Base-by-base conservation (phyloP, 92 coral and sea anemone species). In the Porites cylindrica region DNA sequence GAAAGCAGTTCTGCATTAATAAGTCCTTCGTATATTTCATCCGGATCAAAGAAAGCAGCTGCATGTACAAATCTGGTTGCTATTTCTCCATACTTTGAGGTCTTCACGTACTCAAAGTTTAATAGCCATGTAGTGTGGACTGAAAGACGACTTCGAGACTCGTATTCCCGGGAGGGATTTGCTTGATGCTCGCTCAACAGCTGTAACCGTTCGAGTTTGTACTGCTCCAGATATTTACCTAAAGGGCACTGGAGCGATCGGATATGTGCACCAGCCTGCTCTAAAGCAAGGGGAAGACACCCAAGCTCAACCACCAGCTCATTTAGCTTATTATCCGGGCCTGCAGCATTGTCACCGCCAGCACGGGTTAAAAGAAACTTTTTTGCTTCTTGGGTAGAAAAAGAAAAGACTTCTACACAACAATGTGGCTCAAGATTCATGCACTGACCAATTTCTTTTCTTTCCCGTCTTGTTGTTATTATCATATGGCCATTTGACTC, bases 401-500 rank as follows among this genome's bases (percentile, higher is more conserved):
- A 72, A 58, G 62, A 81, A 18, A 52, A 54, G 23, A 90, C 66
- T 29, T 91, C 92, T 47, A 87, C 72, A 74, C 93, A 90, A 18
- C 61, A 32, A 29, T 67, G 77, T 19, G 77, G 56, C 17, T 86
- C 82, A 23, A 93, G 52, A 16, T 81, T 85, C 16, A 91, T 58
- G 17, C 32, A 29, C 32, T 29, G 32, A 29, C 32, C 2, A 29
- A 29, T 29, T 29, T 1, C 3, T 29, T 66, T 80, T 19, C 81
- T 84, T 54, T 95, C 94, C 67, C 98, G 88, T 74, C 98, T 87
- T n/a, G 98, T 91, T 11, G 95, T 95, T 20, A 95, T 82, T 5
- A 95, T 56, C 16, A 95, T 52, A 51, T 91, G 96, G 8, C 98
- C 98, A 1, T 73, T 47, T 77, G 83, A 79, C 9, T 61, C 63